Percentiles rank a stretch among this genome's conserved stretches.
Conservation (phyloP, 2,113 vertebrate genomes). For the Oceanodroma tethys region DNA sequence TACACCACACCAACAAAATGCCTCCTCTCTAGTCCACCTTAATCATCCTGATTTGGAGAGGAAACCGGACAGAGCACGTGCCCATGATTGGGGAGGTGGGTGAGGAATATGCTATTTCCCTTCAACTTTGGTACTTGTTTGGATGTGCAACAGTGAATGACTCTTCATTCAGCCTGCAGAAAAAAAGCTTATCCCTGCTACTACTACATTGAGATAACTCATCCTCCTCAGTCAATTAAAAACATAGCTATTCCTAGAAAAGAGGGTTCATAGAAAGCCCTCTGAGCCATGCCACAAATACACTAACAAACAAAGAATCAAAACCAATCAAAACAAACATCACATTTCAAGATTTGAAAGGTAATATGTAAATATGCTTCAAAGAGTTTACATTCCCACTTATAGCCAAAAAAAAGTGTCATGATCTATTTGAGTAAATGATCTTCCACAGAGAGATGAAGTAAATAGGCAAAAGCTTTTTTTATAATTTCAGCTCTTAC, state of each 20-base stretch:
- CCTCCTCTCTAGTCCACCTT: background rate
- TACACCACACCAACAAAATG: background rate
- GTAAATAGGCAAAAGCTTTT: background rate
- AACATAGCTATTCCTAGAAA: background rate
- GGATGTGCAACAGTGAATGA: background rate
- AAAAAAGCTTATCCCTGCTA: background rate
- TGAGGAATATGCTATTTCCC: background rate
- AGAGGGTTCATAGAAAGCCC: background rate
- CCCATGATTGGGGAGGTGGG: rapidly evolving
- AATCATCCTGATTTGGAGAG: background rate
- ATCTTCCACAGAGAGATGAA: background rate
- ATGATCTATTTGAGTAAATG: background rate
- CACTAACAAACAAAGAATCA: background rate
- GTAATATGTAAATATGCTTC: background rate
- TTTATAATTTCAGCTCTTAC: background rate
- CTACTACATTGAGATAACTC: background rate
- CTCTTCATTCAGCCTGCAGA: background rate
- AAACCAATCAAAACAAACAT: background rate
- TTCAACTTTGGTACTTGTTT: background rate
- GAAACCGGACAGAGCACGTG: rapidly evolving
- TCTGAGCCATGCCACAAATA: background rate
- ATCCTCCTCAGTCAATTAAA: background rate
- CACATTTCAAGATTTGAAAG: background rate
- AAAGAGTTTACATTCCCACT: background rate
- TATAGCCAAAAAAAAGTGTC: background rate